Evolutionary conservation across 30 jellyfish, hydroid and myxozoan genomes (phyloP), one percentile per base, ranked within the genome.

Genomic region (Rhopilema esculentum): DNA sequence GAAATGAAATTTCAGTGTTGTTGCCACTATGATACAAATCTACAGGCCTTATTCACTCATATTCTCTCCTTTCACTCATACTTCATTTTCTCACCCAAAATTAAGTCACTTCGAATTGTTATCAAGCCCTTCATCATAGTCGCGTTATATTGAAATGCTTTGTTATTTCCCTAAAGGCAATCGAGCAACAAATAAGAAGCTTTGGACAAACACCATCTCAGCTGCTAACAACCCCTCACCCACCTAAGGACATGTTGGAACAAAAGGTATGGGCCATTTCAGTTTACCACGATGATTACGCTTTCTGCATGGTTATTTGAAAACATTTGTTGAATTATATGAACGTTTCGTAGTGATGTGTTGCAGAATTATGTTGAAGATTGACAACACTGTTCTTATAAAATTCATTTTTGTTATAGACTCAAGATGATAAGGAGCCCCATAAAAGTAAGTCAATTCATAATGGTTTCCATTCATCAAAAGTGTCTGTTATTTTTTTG

Each of bases 161-260:
- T 29, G 4, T 67, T 16, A 15, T 25, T 65, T 57, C 20, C 1
- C 27, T 65, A 16, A 83, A 95, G 99, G 99, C 99, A 1, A 75
- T 96, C 25, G 97, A 83, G 66, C 99, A 96, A 52, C 99, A 96
- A 77, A 96, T 96, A 49, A 91, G 87, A 68, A 86, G 99, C 65
- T 96, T 96, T 78, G 99, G 99, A n/a, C 99, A 96, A 79, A 96
- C 99, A 19, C 99, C 98, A 0, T 88, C 98, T 24, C 99, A 96
- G 87, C 84, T 96, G 25, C 73, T 96, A 52, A 91, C 93, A 17
- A 91, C 96, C 1, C 97, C 98, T 17, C 99, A 96, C 49, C 98
- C 95, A 27, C 90, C 94, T n/a, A 83, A 92, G 67, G 93, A 83
- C 68, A 71, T 65, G 8, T 51, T 88, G 69, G 96, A 88, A 40